Evolutionary conservation across 2,888 invertebrate species (phyloP).

Genomic region (Diaperis boleti): DNA sequence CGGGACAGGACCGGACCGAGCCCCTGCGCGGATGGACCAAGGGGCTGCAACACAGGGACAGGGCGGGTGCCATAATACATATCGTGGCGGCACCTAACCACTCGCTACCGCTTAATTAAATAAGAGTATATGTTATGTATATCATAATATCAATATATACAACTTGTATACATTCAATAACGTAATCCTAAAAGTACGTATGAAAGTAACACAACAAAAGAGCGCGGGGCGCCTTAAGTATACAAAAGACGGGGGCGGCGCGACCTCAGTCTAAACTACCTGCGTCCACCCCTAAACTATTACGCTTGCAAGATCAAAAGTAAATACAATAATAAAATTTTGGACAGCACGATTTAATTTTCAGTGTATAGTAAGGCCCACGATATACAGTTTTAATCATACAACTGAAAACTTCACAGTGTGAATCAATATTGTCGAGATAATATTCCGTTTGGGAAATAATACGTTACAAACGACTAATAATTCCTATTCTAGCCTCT

Average conservation of each 20-base stretch:
- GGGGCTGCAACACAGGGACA: slow-evolving; percentile 65
- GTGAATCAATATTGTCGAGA: slow-evolving; percentile 68
- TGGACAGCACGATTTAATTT: slow-evolving; percentile 68
- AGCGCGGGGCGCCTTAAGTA: slow-evolving; percentile 61
- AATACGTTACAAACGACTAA: slow-evolving; percentile 62
- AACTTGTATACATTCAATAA: slow-evolving; percentile 67
- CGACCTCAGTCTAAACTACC: slow-evolving; percentile 48
- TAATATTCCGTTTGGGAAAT: slow-evolving; percentile 62
- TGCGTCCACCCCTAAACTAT: slow-evolving; percentile 50
- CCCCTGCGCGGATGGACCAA: slow-evolving; percentile 62
- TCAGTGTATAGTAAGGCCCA: slow-evolving; percentile 70
- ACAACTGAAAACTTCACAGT: slow-evolving; percentile 67
- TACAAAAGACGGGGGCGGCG: slow-evolving; percentile 56
- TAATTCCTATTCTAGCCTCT: slow-evolving; percentile 58
- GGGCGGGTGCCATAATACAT: slow-evolving; percentile 64
- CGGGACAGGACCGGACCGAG: slow-evolving; percentile 21
- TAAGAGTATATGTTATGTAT: slow-evolving; percentile 63
- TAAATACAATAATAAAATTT: slow-evolving; percentile 55
- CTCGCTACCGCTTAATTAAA: slow-evolving; percentile 65
- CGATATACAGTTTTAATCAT: slow-evolving; percentile 68
- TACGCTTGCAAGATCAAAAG: slow-evolving; percentile 46
- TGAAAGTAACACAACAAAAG: slow-evolving; percentile 61
- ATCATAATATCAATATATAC: slow-evolving; percentile 66
- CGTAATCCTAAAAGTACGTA: slow-evolving; percentile 63
- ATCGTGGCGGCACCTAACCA: slow-evolving; percentile 65